Evolutionary conservation across 2,797 vertebrate species (phyloP).

Genomic region (Trichosurus vulpecula): DNA sequence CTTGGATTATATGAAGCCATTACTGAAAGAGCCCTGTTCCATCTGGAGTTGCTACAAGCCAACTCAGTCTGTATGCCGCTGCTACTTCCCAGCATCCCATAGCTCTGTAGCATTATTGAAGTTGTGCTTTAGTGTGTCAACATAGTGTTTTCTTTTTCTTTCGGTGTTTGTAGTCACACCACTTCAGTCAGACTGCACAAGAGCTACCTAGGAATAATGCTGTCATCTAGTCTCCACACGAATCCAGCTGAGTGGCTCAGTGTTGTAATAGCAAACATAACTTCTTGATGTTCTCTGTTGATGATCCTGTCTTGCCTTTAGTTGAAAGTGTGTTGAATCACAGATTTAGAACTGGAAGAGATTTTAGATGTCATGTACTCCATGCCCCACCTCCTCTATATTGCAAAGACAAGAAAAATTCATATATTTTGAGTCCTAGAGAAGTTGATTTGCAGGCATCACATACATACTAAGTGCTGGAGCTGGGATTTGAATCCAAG

Average conservation of each 20-base stretch:
- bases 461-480: not conserved
- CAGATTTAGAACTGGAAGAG: not conserved
- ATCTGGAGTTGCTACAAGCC: constrained; percentile 50
- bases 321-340: not conserved
- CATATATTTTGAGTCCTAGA: not conserved
- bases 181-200: not conserved
- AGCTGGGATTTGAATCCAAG: not conserved
- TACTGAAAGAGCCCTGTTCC: constrained; percentile 21
- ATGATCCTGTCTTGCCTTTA: constrained; percentile 27
- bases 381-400: not conserved
- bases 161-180: not conserved
- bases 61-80: not conserved
- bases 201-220: not conserved
- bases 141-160: constrained; percentile 18
- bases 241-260: not conserved
- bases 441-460: not conserved
- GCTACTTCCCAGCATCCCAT: constrained; percentile 34
- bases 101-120: constrained; percentile 26
- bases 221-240: constrained; percentile 10
- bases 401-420: not conserved
- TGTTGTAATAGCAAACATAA: not conserved
- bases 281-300: constrained; percentile 1
- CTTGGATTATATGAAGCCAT: constrained; percentile 8
- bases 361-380: not conserved
- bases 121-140: constrained; percentile 51